These are phyloP conservation scores for Hydriomena furcata DNA, from an alignment of 2,888 invertebrate genomes.

Conservation along the genomic window DNA sequence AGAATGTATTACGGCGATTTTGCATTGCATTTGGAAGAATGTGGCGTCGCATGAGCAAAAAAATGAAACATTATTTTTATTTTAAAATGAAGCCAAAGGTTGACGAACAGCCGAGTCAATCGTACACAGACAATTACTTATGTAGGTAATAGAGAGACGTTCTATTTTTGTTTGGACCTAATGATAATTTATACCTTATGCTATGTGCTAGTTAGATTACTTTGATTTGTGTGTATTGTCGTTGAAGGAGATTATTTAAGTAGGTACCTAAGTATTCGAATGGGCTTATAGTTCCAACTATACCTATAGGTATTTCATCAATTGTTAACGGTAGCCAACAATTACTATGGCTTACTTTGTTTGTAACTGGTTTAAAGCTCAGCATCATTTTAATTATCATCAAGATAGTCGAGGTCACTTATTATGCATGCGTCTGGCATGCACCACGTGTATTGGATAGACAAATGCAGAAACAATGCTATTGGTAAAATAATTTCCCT, in stretches of 20 bases:
- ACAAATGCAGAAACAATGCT: conserved; percentile 5
- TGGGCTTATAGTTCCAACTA: neutral
- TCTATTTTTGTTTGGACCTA: conserved; percentile 31
- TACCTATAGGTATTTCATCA: neutral
- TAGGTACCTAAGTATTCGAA: neutral
- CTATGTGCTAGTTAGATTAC: conserved; percentile 15
- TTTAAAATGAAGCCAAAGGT: conserved; percentile 30
- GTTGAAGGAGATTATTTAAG: conserved; percentile 6
- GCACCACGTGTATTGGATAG: conserved; percentile 19
- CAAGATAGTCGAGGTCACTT: conserved; percentile 19
- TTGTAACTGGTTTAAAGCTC: conserved; percentile 8
- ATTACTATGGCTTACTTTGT: neutral
- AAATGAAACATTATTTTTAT: conserved; percentile 45
- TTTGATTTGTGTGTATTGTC: conserved; percentile 16
- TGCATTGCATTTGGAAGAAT: conserved; percentile 35
- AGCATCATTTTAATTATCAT: conserved; percentile 14
- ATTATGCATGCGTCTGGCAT: conserved; percentile 13
- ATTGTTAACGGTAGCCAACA: neutral
- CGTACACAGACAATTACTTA: conserved; percentile 54
- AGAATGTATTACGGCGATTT: conserved; percentile 45
- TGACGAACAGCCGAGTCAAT: conserved; percentile 40
- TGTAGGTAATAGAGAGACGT: conserved; percentile 67
- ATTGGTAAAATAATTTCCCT: neutral
- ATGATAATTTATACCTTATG: conserved; percentile 16
- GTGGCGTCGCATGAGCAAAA: conserved; percentile 43